phyloP scores from a whole-genome alignment of 2,113 vertebrate genomes.

The Megaceryle torquata region DNA sequence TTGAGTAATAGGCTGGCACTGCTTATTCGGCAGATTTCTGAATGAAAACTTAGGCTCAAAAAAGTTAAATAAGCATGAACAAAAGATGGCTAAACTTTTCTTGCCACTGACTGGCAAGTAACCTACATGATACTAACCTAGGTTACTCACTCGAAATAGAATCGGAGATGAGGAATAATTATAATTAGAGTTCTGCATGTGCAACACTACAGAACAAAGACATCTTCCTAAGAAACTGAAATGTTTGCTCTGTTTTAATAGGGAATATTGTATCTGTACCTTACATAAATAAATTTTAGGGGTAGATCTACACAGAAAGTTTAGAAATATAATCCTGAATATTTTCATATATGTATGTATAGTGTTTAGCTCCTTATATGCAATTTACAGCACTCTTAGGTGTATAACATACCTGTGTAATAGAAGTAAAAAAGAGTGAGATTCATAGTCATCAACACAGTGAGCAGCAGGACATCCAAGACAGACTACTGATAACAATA shows the following conservation, averaged over 20 bases:
- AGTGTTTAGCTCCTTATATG: background rate
- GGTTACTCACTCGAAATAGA: background rate
- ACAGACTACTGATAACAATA: background rate
- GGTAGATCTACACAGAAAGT: background rate
- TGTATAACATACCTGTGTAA: background rate
- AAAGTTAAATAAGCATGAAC: conserved; percentile 67
- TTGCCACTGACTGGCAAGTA: background rate
- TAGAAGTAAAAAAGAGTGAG: background rate
- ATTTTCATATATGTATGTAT: background rate
- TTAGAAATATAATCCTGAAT: background rate
- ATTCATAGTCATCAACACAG: background rate
- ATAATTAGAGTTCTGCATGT: background rate
- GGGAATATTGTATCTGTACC: background rate
- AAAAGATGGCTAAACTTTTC: conserved; percentile 17
- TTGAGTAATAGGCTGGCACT: conserved; percentile 48
- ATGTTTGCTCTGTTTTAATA: background rate
- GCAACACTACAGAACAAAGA: background rate
- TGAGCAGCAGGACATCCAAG: background rate
- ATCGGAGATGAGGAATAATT: background rate
- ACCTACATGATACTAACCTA: background rate
- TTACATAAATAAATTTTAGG: background rate
- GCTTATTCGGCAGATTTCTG: conserved; percentile 61
- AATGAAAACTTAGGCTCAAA: conserved; percentile 30
- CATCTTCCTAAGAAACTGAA: background rate
- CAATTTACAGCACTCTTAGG: background rate